These are phyloP conservation scores for Dipodomys merriami DNA, from an alignment of 2,113 vertebrate genomes.

Conservation along the genomic window DNA sequence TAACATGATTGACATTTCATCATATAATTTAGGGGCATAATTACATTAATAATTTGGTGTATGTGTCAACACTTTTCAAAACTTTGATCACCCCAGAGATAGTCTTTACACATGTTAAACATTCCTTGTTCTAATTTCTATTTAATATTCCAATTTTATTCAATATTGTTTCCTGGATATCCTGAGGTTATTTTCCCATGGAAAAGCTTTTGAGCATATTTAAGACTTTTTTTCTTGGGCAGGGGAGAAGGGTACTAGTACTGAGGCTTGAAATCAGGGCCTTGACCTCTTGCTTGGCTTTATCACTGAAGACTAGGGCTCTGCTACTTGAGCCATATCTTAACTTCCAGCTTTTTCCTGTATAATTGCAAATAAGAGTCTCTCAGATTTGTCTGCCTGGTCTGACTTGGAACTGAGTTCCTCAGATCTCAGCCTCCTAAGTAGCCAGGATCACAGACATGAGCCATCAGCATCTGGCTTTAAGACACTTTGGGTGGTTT, in stretches of 20 bases:
- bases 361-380: no score
- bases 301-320: no score
- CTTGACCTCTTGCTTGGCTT: no score
- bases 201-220: neutral
- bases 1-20: neutral
- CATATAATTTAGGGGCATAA: neutral
- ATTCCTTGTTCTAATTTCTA: neutral
- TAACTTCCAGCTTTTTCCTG: no score
- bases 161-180: neutral
- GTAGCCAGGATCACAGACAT: no score
- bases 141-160: neutral
- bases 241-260: no score
- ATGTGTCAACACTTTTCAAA: constrained; percentile 5
- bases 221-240: neutral
- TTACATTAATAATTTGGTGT: neutral
- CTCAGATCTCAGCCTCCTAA: no score
- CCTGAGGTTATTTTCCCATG: neutral
- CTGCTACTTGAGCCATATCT: no score
- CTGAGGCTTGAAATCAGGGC: no score
- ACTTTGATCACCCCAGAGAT: neutral
- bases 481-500: neutral
- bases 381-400: no score
- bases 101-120: neutral
- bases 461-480: no score
- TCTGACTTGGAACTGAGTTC: no score